Percentiles rank a stretch among this genome's conserved stretches.
phyloP scores from a whole-genome alignment of 1,140 invertebrate species.

The Bombyx mandarina region DNA sequence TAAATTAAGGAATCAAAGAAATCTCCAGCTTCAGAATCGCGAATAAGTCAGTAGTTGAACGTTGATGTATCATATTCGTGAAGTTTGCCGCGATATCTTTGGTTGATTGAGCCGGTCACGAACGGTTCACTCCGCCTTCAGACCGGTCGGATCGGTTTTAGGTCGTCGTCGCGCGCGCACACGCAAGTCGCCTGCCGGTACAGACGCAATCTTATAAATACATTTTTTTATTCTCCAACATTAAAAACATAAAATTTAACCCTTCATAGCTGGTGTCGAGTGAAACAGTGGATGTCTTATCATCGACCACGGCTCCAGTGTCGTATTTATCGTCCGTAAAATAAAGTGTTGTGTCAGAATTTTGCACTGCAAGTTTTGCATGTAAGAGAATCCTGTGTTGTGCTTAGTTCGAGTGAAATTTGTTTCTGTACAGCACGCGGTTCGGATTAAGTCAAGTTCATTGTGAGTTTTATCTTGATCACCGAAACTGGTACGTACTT shows the following conservation, averaged over 20 bases:
- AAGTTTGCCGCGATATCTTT: slow-evolving; percentile 31
- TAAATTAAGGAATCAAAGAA: too few species aligned
- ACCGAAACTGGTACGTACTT: slow-evolving; percentile 3
- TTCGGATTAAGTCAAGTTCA: slow-evolving; percentile 6
- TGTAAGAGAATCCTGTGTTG: slow-evolving; percentile 15
- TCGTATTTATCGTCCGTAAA: too few species aligned
- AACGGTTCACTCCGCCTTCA: slow-evolving; percentile 37
- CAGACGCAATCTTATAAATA: background rate
- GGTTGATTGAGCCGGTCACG: slow-evolving; percentile 32
- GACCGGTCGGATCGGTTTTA: slow-evolving; percentile 63
- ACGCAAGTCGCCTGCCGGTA: slow-evolving; percentile 15
- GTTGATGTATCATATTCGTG: slow-evolving; percentile 8
- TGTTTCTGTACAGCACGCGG: slow-evolving; percentile 8
- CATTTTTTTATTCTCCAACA: slow-evolving; percentile 21
- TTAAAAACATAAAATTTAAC: slow-evolving; percentile 10
- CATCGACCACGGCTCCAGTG: too few species aligned
- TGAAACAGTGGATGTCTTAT: background rate
- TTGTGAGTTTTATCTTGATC: slow-evolving; percentile 8
- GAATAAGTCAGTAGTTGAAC: too few species aligned
- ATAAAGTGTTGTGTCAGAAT: background rate
- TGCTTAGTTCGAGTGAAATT: slow-evolving; percentile 16
- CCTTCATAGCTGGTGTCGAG: background rate
- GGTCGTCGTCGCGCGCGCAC: slow-evolving; percentile 46
- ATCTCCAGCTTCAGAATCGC: too few species aligned
- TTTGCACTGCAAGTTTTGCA: slow-evolving; percentile 14